phyloP scores from a whole-genome alignment of 1,140 invertebrate genomes.

The Tribolium castaneum region DNA sequence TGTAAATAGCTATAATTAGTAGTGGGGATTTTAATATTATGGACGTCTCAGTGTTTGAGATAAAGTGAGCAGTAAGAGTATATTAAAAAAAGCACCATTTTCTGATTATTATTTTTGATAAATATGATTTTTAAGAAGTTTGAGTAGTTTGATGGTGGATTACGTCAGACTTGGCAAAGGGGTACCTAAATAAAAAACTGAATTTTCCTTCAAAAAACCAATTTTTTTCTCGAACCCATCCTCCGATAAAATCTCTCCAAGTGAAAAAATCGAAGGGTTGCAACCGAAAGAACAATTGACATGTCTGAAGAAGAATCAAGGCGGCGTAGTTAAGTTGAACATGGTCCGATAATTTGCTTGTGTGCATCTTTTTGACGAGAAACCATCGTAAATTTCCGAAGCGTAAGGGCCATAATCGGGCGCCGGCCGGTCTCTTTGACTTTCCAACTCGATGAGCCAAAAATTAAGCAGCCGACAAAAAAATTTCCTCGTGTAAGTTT shows the following conservation, averaged over 20 bases:
- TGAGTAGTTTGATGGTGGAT: too few relatives aligned
- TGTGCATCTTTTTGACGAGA: constrained; percentile 16
- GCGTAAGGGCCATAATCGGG: constrained; percentile 37
- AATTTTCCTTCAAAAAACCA: too few relatives aligned
- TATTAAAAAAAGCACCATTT: too few relatives aligned
- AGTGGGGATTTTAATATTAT: too few relatives aligned
- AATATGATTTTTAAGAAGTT: too few relatives aligned
- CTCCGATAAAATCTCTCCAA: neutral
- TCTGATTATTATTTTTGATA: too few relatives aligned
- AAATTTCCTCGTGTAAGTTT: constrained; percentile 28
- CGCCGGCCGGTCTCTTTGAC: constrained; percentile 54
- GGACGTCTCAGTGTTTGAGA: too few relatives aligned
- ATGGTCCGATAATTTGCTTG: constrained; percentile 37
- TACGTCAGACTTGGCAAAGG: too few relatives aligned
- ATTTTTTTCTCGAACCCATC: too few relatives aligned
- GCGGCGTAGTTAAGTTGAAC: constrained; percentile 30
- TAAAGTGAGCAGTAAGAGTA: too few relatives aligned
- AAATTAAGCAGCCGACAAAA: constrained; percentile 56
- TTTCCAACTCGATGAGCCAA: constrained; percentile 59
- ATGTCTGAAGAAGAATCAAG: constrained; percentile 28
- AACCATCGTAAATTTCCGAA: constrained; percentile 26
- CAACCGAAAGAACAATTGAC: constrained; percentile 22
- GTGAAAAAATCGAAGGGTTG: constrained; percentile 24
- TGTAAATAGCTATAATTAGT: too few relatives aligned
- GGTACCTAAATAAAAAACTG: too few relatives aligned